Conservation (phyloP, 2,113 vertebrate species). For the Otis tarda region DNA sequence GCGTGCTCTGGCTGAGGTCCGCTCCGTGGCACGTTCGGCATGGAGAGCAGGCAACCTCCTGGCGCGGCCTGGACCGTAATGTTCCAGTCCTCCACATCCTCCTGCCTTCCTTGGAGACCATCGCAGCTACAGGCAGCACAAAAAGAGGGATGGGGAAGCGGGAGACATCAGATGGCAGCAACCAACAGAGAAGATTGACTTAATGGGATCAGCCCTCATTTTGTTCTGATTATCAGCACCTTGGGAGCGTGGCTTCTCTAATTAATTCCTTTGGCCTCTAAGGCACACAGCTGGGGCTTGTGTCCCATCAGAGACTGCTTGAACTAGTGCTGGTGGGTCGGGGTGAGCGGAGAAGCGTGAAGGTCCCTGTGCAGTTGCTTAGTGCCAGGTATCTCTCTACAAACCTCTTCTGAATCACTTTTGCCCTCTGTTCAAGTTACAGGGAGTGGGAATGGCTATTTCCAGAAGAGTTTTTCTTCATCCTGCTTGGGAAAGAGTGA, state of each 20-base stretch:
- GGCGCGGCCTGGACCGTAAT: too few species aligned
- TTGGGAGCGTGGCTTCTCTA: not conserved
- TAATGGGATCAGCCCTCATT: constrained; percentile 14
- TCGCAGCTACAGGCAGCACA: fast-evolving
- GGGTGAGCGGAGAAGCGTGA: fast-evolving
- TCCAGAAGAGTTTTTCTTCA: not conserved
- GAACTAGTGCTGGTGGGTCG: not conserved
- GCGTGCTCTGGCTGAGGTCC: not conserved
- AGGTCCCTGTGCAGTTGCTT: fast-evolving
- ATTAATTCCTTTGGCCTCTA: constrained; percentile 25
- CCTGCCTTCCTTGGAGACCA: not conserved
- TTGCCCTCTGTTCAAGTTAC: too few species aligned
- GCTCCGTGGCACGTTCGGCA: fast-evolving
- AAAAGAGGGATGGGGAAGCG: not conserved
- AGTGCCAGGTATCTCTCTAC: not conserved
- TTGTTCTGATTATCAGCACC: not conserved
- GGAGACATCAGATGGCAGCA: not conserved
- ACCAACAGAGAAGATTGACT: not conserved
- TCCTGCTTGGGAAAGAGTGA: not conserved
- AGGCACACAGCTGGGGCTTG: not conserved
- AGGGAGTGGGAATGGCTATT: not conserved
- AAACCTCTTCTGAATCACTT: not conserved
- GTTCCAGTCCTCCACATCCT: not conserved
- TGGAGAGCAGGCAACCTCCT: not conserved
- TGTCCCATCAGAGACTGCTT: not conserved